A percentile compares a stretch with the other conserved stretches of the same genome.
These are phyloP conservation scores for Oscheius myriophilus DNA, from an alignment of 2,888 invertebrate genomes.

Conservation along the genomic window DNA sequence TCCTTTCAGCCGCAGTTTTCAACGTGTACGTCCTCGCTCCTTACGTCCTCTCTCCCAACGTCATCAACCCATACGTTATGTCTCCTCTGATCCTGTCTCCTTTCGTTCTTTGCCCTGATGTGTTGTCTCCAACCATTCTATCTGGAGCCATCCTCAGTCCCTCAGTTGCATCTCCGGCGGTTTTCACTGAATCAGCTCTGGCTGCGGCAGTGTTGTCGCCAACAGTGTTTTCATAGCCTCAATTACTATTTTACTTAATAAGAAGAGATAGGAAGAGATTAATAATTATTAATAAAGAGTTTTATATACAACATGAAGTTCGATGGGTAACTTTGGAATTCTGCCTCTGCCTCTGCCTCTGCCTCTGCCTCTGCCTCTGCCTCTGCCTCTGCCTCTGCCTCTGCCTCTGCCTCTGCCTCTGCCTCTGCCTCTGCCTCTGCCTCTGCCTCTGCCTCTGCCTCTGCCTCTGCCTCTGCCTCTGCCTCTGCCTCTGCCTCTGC, in stretches of 20 bases:
- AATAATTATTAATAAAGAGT: background rate
- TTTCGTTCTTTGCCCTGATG: constrained; percentile 47
- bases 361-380: too few species aligned
- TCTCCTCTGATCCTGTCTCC: constrained; percentile 57
- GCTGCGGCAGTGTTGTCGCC: constrained; percentile 56
- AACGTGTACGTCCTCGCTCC: constrained; percentile 63
- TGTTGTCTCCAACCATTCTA: constrained; percentile 55
- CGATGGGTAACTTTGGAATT: too few species aligned
- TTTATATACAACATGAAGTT: too few species aligned
- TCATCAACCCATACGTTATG: constrained; percentile 38
- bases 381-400: too few species aligned
- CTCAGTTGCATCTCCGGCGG: constrained; percentile 53
- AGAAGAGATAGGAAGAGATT: background rate
- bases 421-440: too few species aligned
- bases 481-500: too few species aligned
- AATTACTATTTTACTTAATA: background rate
- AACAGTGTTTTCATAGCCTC: constrained; percentile 29
- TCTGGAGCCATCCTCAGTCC: constrained; percentile 51
- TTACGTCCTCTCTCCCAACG: constrained; percentile 44
- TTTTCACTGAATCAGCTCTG: constrained; percentile 57
- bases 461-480: too few species aligned
- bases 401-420: too few species aligned
- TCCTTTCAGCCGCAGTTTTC: constrained; percentile 59
- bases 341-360: too few species aligned
- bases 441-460: too few species aligned